Base-by-base conservation (phyloP, 1,140 invertebrate genomes). In the Drosophila punjabiensis region DNA sequence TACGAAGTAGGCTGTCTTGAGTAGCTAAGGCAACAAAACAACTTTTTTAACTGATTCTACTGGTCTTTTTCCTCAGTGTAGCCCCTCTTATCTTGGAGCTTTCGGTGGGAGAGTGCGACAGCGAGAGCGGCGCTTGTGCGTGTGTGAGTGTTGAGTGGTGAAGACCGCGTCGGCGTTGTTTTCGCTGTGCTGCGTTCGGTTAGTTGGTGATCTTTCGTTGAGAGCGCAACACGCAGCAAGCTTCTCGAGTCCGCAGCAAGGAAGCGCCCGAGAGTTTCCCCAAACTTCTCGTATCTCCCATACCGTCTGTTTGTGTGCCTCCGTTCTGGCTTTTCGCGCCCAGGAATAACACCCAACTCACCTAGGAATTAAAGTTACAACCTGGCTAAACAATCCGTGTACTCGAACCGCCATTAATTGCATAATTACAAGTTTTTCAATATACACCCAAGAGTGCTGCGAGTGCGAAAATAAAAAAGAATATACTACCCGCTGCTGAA, bases 141-240 rank as follows among this genome's bases (percentile, higher is more conserved):
- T 48, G 76, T 73, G 41, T 66, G 20, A 70, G 79, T 88, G 85
- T 77, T 78, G 65, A 76, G 74, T 75, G 74, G 39, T 61, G 48
- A 65, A 77, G 75, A 77, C 63, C 56, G 58, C 55, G 66, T 69
- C 68, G 64, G 41, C 55, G 62, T 45, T 76, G 73, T 56, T 63
- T 37, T 66, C 76, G 66, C 43, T 48, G 60, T 59, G 65, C 73
- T 59, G 68, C 50, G 73, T 63, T 67, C 62, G 69, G 37, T 64
- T 47, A 75, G 64, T 89, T 89, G 81, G 79, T 86, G 86, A 89
- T 89, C 86, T 74, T 89, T 64, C 67, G 55, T 73, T 58, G 82
- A 86, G 77, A 83, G 69, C 73, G 81, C 64, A 85, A 47, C 75
- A 89, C 85, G 75, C 85, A 89, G 50, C 45, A 75, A 56, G 69